Base-by-base conservation (phyloP, 2,113 vertebrate genomes). In the Pipa parva region DNA sequence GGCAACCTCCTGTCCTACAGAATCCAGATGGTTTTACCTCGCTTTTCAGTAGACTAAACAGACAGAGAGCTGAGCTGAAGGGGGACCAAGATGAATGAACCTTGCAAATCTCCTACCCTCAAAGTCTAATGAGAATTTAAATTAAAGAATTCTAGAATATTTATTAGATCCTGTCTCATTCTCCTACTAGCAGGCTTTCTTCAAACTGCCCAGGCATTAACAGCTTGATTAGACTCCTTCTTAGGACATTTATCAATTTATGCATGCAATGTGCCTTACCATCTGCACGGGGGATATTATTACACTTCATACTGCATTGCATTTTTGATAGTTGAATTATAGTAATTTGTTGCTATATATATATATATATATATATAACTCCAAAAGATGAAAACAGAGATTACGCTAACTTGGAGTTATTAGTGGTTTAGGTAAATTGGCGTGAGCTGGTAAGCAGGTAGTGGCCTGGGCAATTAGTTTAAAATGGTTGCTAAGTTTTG, bases 41-140 rank as follows among this genome's bases (percentile, higher is more conserved):
- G 56, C 55, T 42, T 59, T 20, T 46, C 29, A 29, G 46, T 17
- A 46, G 29, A 31, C 24, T 5, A 10, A 25, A 24, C 24, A 27
- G 50, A 13, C 37, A 22, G 50, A 31, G 20, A 52, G 49, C 11
- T 25, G 56, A 37, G 24, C 8, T 51, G 25, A 2, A 25, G 26
- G 31, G n/a, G 39, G 12, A 11, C 26, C 17, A 66, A 50, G 56
- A 51, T 59, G 46, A 59, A 68, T 68, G 45, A 68, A 59, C 45
- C 45, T 27, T 37, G 13, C n/a, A 13, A 8, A n/a, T 27, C 31
- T 54, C 57, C 36, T 22, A 31, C 31, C 37, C 48, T 25, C 31
- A 11, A 24, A n/a, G 29, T 48, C 20, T 69, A 69, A 69, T 69
- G 66, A 69, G 66, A 60, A 60, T 29, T 45, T 12, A 69, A 61